These are phyloP conservation scores for Puffinus mauretanicus DNA, from an alignment of 2,113 vertebrate species.

Conservation along the genomic window DNA sequence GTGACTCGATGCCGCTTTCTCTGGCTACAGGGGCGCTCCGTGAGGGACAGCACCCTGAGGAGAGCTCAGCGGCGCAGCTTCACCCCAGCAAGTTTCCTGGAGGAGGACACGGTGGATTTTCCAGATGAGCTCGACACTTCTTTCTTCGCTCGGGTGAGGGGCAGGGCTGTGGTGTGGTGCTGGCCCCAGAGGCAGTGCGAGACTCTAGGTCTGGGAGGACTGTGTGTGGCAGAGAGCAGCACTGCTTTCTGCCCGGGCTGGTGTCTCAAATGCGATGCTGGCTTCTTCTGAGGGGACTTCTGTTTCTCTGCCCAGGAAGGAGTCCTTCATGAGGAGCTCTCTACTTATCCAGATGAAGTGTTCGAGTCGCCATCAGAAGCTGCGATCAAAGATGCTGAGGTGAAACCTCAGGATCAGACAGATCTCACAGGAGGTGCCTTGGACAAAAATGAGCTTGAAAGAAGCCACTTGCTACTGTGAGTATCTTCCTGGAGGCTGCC, in stretches of 20 bases:
- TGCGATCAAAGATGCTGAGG: conserved; percentile 84
- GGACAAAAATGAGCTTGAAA: conserved; percentile 90
- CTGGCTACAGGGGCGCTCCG: conserved; percentile 84
- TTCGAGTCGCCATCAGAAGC: conserved; percentile 92
- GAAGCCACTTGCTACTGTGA: conserved; percentile 95
- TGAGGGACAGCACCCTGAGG: conserved; percentile 82
- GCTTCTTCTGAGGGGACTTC: background rate
- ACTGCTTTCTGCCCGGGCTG: background rate
- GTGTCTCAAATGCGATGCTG: background rate
- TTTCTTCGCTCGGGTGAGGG: conserved; percentile 92
- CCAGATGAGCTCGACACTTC: conserved; percentile 95
- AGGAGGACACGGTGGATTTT: conserved; percentile 92
- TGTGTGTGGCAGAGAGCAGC: background rate
- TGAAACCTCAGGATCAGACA: conserved; percentile 78
- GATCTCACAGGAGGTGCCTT: conserved; percentile 92
- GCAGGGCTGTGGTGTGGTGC: background rate
- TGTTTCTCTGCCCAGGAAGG: conserved; percentile 81
- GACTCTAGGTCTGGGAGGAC: background rate
- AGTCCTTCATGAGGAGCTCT: conserved; percentile 91
- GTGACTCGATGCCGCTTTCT: background rate
- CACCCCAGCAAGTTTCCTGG: conserved; percentile 93
- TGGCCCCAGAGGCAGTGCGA: background rate
- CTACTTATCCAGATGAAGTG: conserved; percentile 90
- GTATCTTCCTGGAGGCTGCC: conserved; percentile 49
- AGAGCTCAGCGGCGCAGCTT: conserved; percentile 90